Percentiles rank a stretch among this genome's conserved stretches.
phyloP scores from a whole-genome alignment of 2,888 invertebrate genomes.

The Sturmia bella region DNA sequence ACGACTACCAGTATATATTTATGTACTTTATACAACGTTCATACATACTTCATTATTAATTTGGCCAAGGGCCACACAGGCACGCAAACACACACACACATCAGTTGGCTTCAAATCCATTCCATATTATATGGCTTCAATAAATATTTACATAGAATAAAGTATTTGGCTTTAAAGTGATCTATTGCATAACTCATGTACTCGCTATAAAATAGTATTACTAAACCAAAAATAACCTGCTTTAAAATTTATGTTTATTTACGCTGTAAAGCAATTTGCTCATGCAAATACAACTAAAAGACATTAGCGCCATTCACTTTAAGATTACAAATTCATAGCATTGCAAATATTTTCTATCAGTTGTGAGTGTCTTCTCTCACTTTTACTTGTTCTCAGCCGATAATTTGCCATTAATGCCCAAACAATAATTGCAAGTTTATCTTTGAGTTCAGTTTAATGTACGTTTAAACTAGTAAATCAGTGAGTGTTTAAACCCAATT shows the following conservation, averaged over 20 bases:
- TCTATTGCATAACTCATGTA: not conserved
- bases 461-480: too few relatives aligned
- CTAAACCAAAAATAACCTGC: conserved; percentile 13
- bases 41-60: not conserved
- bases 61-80: conserved; percentile 7
- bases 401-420: too few relatives aligned
- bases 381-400: too few relatives aligned
- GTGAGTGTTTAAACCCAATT: too few relatives aligned
- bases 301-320: too few relatives aligned
- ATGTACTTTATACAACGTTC: too few relatives aligned
- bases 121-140: conserved; percentile 17
- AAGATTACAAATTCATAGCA: too few relatives aligned
- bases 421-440: too few relatives aligned
- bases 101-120: conserved; percentile 1
- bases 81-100: not conserved
- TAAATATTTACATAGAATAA: conserved; percentile 45
- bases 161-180: conserved; percentile 5
- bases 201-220: conserved; percentile 19
- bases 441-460: too few relatives aligned
- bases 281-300: conserved; percentile 14
- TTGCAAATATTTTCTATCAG: too few relatives aligned
- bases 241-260: not conserved
- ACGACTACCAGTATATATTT: too few relatives aligned
- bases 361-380: too few relatives aligned
- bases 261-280: conserved; percentile 11